Base-by-base conservation (phyloP, 2,797 vertebrate genomes). In the Cyprinella venusta region DNA sequence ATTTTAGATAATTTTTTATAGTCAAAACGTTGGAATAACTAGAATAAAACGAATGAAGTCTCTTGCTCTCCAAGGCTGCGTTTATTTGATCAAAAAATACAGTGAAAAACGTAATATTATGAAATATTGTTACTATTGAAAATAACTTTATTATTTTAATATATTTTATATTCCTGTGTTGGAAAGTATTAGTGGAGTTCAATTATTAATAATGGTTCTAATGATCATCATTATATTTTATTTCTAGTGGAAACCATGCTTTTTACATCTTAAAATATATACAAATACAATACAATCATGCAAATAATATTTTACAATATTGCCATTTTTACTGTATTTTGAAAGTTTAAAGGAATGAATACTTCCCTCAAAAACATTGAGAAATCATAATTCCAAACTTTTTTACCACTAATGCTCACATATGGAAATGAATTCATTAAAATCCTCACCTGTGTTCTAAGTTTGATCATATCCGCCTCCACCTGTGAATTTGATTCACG, bases 391-490 rank as follows among this genome's bases (percentile, higher is more conserved):
- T 45, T 70, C 15, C 7, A 52, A 26, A 70, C 68, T 24, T 48
- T 48, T 61, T 16, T 4, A 26, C 68, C 15, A 24, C 12, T 50
- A 7, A 79, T 52, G 8, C 13, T 38, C 5, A 10, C 6, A 68
- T 36, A 40, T 48, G 9, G 9, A 56, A 16, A 10, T 5, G 5
- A 40, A 18, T 40, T 18, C 42, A 4, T 59, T 6, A n/a, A 19
- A 75, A 81, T 76, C 72, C 71, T 86, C 94, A 99, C 98, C 97
- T 99, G 97, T 88, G 98, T 99, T 94, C 97, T 92, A 86, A 99
- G 97, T 92, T 98, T 99, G 91, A 99, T 98, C 98, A 99, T 99
- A 89, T 99, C 98, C 38, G 97, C 96, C 91, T 99, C 98, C 96
- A 99, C 97, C 90, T 99, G 97, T 82, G 97, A 97, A 95, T 99